Evolutionary conservation across 2,888 invertebrate species (phyloP), one percentile per base, ranked within the genome.

Genomic region (Iphiclides podalirius): DNA sequence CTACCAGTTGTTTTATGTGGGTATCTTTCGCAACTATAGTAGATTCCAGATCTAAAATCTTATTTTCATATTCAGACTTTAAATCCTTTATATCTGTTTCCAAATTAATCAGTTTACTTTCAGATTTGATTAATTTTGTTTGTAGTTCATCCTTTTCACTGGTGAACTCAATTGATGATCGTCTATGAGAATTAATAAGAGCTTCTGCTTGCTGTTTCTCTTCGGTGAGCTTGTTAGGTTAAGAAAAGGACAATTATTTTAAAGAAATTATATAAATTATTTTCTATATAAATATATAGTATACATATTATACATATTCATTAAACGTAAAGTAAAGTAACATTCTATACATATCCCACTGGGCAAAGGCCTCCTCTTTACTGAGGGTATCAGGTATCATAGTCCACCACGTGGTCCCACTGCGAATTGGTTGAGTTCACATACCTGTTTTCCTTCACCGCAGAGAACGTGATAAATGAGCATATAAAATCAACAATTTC

Each of bases 1-100:
- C 55, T 90, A 92, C 92, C 90, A 92, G 79, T 79, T 91, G 90
- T 63, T 91, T 90, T 58, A 93, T 90, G 70, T 91, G 88, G 64
- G 82, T 84, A 60, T 90, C 90, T 85, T 92, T 92, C 28, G 89
- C 88, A 48, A 89, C 82, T 69, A 92, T 80, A 49, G 86, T 90
- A 51, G 86, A 90, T 75, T 91, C 92, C 76, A 86, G 89, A 55
- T 81, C 89, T 67, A 89, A 90, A 59, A 90, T 90, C 82, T 91
- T 94, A 55, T 79, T 84, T 60, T 92, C 91, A 55, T 90, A 82
- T 52, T 91, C 89, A 42, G 83, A 87, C 62, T 92, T 84, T 74
- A 92, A 63, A 70, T 89, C 85, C 67, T 76, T 90, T 53, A 86
- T 73, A 52, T 90, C 89, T 45, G 81, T 76, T 67, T 90, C 89